Conservation (phyloP, 2,113 vertebrate genomes). For the Stictonetta naevosa region DNA sequence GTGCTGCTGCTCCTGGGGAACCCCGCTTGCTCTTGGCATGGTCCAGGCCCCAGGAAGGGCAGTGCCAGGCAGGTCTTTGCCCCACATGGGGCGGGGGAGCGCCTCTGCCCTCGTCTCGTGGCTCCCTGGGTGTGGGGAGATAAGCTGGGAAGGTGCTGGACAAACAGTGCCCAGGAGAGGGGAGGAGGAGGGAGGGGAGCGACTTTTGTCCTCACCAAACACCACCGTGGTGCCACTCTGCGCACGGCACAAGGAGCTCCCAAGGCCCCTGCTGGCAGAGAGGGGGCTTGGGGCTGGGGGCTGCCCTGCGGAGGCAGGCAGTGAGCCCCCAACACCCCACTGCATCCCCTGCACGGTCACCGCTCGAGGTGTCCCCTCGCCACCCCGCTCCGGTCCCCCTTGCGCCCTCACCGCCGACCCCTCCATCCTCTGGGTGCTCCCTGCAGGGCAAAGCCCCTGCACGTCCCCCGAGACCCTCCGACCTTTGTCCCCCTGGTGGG, state of each 20-base stretch:
- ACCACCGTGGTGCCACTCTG: not conserved
- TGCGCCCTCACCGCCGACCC: not conserved
- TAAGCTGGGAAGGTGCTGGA: constrained; percentile 62
- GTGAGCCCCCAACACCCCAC: fast-evolving
- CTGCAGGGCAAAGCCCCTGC: not conserved
- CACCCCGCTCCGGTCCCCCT: not conserved
- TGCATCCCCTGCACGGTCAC: too few relatives aligned
- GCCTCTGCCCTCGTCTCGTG: constrained; percentile 42
- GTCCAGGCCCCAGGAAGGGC: not conserved
- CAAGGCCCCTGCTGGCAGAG: not conserved
- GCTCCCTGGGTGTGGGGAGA: constrained; percentile 63
- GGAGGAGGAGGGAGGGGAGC: constrained; percentile 34
- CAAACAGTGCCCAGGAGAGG: constrained; percentile 46
- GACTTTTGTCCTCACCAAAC: constrained; percentile 47
- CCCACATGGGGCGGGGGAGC: constrained; percentile 9
- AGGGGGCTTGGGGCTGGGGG: not conserved
- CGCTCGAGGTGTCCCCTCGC: not conserved
- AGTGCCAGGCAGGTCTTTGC: constrained; percentile 67
- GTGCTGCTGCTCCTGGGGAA: not conserved
- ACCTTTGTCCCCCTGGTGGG: not conserved
- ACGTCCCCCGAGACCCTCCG: not conserved
- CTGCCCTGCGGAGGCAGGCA: not conserved
- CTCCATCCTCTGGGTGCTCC: not conserved
- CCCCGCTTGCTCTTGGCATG: not conserved
- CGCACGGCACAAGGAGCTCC: not conserved